Base-by-base conservation (phyloP, 2,113 vertebrate genomes). In the Acrocephalus kingi region DNA sequence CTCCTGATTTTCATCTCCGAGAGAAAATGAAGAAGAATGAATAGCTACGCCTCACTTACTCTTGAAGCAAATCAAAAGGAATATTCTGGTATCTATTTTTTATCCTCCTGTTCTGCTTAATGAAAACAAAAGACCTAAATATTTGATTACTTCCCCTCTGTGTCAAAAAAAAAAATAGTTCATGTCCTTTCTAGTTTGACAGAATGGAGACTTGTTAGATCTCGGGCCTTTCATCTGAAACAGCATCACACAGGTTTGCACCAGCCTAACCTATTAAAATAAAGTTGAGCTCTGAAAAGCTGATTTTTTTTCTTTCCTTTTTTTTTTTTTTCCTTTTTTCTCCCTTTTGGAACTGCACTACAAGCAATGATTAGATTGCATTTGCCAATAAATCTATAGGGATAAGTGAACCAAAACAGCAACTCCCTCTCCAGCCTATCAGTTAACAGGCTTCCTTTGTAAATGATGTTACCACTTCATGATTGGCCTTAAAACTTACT, bases 81-180 rank as follows among this genome's bases (percentile, higher is more conserved):
- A 97, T 96, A 97, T 86, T 94, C 91, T 37, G 54, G 76, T 90
- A 89, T 94, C 94, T 90, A 88, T 94, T 94, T 96, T 96, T 96
- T 84, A 90, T 91, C 91, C 90, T 95, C 94, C 94, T 95, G 97
- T 94, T 94, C 93, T 87, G 62, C 89, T 63, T 98, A 97, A 97
- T 90, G 95, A 97, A 97, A 95, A 97, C 97, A 97, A 97, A 98
- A 97, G 96, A 97, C 96, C 96, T 91, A 90, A 96, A 91, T 97
- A 96, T 97, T 97, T 97, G 94, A 95, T 95, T 97, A 96, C 94
- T 96, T 95, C 77, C 93, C 88, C 88, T 95, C 92, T 93, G 90
- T 90, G 91, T 98, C 93, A 86, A 74, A 95, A 92, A 73, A 91
- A 58, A 93, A 91, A 94, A 96, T 86, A 93, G 94, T 93, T 96